phyloP scores from a whole-genome alignment of 2,797 vertebrate genomes.

The Loriculus beryllinus region DNA sequence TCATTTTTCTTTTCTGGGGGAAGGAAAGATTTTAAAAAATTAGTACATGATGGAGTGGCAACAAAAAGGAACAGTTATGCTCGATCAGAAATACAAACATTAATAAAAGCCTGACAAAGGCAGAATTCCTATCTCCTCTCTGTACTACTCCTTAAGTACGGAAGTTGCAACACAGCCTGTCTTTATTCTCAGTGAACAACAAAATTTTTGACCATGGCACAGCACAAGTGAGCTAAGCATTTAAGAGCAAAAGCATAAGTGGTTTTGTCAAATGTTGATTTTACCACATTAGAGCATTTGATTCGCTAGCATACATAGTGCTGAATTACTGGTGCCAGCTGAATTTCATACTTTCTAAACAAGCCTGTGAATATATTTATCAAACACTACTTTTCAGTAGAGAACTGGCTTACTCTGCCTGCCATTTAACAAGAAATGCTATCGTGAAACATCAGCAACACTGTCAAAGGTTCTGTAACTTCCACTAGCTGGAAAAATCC shows the following conservation, averaged over 20 bases:
- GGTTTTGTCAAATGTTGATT: not conserved
- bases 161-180: not conserved
- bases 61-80: not conserved
- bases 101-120: not conserved
- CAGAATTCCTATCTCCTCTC: not conserved
- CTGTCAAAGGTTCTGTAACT: not conserved
- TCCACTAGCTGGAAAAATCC: not conserved
- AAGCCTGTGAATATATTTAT: not conserved
- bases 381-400: not conserved
- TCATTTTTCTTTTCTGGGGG: not conserved
- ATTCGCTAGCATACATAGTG: not conserved
- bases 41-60: not conserved
- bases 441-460: not conserved
- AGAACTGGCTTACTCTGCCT: not conserved
- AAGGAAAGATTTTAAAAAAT: not conserved
- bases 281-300: not conserved
- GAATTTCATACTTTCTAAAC: not conserved
- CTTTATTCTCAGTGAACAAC: not conserved
- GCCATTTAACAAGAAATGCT: not conserved
- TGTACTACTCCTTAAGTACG: not conserved
- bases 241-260: not conserved
- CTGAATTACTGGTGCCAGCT: not conserved
- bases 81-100: not conserved
- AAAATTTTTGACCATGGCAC: not conserved
- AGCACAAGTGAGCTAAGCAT: not conserved